Evolutionary conservation across 92 coral and sea anemone genomes (phyloP).

Genomic region (Plumapathes pennacea): DNA sequence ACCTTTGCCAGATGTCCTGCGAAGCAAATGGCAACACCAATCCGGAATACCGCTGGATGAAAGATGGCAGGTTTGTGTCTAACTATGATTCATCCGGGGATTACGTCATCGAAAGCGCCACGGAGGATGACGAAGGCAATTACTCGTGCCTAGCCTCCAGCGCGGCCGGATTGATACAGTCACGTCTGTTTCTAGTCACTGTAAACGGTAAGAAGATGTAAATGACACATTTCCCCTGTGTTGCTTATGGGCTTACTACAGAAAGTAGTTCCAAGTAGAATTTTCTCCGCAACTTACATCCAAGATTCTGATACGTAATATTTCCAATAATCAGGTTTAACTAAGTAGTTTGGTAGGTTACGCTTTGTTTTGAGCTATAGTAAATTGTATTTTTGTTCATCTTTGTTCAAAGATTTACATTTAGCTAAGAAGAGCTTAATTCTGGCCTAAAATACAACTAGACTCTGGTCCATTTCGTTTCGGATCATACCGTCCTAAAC

Average conservation of each 20-base stretch:
- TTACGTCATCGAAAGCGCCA: slow-evolving; percentile 54
- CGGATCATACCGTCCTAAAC: no score
- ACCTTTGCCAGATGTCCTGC: slow-evolving; percentile 84
- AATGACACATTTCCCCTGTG: background rate
- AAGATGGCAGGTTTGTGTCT: slow-evolving; percentile 72
- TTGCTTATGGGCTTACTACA: no score
- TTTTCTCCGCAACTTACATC: no score
- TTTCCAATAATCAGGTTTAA: no score
- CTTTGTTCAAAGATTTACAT: no score
- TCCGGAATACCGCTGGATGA: slow-evolving; percentile 88
- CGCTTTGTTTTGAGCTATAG: no score
- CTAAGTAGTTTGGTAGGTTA: no score
- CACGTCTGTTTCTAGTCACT: slow-evolving; percentile 44
- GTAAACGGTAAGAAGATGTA: slow-evolving; percentile 70
- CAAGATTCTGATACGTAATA: no score
- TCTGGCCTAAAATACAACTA: no score
- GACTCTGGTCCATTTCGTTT: no score
- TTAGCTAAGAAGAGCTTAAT: no score
- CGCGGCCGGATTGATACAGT: slow-evolving; percentile 84
- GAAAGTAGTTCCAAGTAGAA: background rate
- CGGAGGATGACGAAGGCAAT: slow-evolving; percentile 74
- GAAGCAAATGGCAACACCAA: slow-evolving; percentile 74
- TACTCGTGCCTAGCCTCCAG: slow-evolving; percentile 87
- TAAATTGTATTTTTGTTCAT: no score
- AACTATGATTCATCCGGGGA: slow-evolving; percentile 58